Percentiles rank a stretch among this genome's conserved stretches.
Evolutionary conservation across 2,113 vertebrate genomes (phyloP).

Genomic region (Silurus meridionalis): DNA sequence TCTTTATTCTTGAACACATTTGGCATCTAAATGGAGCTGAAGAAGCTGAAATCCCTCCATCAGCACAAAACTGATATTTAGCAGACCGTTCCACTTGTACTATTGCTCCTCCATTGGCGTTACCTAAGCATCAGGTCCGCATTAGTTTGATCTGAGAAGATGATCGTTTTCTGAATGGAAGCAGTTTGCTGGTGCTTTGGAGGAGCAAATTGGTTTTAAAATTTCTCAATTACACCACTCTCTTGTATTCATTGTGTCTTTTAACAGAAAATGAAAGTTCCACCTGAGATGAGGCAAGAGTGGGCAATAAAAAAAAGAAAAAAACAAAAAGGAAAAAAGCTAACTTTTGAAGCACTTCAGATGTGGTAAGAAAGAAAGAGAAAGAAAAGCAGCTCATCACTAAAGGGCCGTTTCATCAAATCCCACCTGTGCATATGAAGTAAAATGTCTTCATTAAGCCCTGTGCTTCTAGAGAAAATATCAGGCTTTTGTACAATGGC

Average conservation of each 20-base stretch:
- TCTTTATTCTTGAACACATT: constrained; percentile 67
- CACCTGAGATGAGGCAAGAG: constrained; percentile 56
- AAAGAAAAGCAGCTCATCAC: constrained; percentile 74
- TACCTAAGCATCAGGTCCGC: constrained; percentile 70
- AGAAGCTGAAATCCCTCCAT: constrained; percentile 79
- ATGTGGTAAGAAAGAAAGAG: constrained; percentile 57
- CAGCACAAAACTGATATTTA: constrained; percentile 84
- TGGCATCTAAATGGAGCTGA: constrained; percentile 46
- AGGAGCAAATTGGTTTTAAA: constrained; percentile 75
- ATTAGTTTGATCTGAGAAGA: constrained; percentile 81
- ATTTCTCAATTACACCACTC: constrained; percentile 64
- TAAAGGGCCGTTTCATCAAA: constrained; percentile 81
- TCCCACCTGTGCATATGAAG: constrained; percentile 76
- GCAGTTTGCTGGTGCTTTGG: constrained; percentile 67
- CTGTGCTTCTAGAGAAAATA: constrained; percentile 88
- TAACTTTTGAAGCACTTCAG: constrained; percentile 45
- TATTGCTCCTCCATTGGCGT: constrained; percentile 71
- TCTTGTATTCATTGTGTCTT: constrained; percentile 65
- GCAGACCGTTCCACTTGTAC: constrained; percentile 72
- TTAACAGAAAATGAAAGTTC: constrained; percentile 74
- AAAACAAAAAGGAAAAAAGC: background rate
- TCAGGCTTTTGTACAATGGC: constrained; percentile 81
- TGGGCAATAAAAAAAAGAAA: constrained; percentile 13
- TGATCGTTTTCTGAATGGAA: constrained; percentile 79
- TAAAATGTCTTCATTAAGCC: constrained; percentile 87